phyloP scores from a whole-genome alignment of 2,888 invertebrate genomes.

The Cinara cedri region DNA sequence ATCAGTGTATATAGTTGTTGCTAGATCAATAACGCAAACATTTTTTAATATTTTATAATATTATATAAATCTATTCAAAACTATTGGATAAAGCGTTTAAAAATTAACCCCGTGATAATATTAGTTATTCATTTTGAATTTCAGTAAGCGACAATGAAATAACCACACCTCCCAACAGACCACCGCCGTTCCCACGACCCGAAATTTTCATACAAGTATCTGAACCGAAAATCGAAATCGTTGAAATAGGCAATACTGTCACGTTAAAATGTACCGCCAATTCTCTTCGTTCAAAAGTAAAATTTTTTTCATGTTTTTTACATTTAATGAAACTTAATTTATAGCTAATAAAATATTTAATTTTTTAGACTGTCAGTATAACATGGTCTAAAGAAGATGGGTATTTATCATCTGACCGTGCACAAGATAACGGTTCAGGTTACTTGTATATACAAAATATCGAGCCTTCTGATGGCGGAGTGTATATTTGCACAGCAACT shows the following conservation, averaged over 20 bases:
- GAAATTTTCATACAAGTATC: slow-evolving; percentile 74
- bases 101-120: background rate
- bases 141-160: background rate
- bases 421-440: slow-evolving; percentile 74
- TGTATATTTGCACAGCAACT: slow-evolving; percentile 83
- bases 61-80: background rate
- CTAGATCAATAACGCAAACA: background rate
- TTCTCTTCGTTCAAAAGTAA: slow-evolving; percentile 48
- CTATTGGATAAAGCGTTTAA: background rate
- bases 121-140: background rate
- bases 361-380: slow-evolving; percentile 66
- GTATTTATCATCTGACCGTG: slow-evolving; percentile 71
- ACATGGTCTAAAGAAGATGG: slow-evolving; percentile 84
- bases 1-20: background rate
- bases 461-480: slow-evolving; percentile 81
- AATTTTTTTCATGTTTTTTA: background rate
- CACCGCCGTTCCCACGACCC: slow-evolving; percentile 61
- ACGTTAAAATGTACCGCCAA: slow-evolving; percentile 72
- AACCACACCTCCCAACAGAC: slow-evolving; percentile 2
- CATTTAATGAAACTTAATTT: background rate
- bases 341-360: background rate
- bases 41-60: background rate
- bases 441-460: slow-evolving; percentile 79
- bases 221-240: slow-evolving; percentile 76
- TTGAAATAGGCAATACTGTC: slow-evolving; percentile 79